phyloP scores from a whole-genome alignment of 2,797 vertebrate species.

The Eutrigla gurnardus region DNA sequence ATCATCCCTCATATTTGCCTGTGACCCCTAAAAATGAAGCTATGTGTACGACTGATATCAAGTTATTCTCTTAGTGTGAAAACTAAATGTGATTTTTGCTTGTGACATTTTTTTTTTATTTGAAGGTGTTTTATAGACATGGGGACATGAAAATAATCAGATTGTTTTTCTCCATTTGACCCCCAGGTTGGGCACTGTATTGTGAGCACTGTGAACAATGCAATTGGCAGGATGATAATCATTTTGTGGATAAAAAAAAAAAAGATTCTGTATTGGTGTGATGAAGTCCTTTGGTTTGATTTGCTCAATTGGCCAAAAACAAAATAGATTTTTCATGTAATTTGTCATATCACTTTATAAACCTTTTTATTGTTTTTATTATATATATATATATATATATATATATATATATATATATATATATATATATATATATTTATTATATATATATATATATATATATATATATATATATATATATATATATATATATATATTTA shows the following conservation, averaged over 20 bases:
- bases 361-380: neutral
- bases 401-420: neutral
- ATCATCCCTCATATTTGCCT: neutral
- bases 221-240: neutral
- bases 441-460: neutral
- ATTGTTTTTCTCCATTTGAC: neutral
- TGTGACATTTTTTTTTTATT: neutral
- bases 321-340: neutral
- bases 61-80: neutral
- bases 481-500: neutral
- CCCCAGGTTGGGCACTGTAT: neutral
- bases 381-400: neutral
- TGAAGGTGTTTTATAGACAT: neutral
- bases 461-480: neutral
- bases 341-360: neutral
- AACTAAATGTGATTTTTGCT: neutral
- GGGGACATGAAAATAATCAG: neutral
- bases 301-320: neutral
- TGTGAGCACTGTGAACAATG: slow-evolving; percentile 4
- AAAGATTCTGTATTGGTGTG: neutral
- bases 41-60: neutral
- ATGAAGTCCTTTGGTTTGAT: neutral
- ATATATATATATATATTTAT: too few relatives aligned
- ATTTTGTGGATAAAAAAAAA: neutral
- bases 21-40: neutral